Conservation (phyloP, 1,140 invertebrate genomes). For the Marisa cornuarietis region DNA sequence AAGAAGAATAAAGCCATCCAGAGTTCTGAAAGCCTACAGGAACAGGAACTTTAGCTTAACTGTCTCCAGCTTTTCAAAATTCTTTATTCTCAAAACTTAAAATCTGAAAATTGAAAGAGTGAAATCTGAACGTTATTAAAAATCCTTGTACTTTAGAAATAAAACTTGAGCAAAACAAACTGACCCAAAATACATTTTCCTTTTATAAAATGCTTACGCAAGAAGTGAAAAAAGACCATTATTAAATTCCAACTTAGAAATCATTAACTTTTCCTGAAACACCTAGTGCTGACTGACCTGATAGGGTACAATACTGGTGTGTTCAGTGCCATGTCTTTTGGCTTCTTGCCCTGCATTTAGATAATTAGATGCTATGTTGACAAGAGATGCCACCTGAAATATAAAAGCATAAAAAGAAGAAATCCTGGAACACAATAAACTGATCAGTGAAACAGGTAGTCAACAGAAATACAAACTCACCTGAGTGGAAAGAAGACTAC, state of each 20-base stretch:
- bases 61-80: too few relatives aligned
- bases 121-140: too few relatives aligned
- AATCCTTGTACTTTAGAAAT: too few relatives aligned
- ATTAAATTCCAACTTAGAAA: slow-evolving; percentile 31
- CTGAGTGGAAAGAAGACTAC: slow-evolving; percentile 92
- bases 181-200: not conserved
- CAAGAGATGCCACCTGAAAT: slow-evolving; percentile 78
- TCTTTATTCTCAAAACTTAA: too few relatives aligned
- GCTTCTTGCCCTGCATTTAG: slow-evolving; percentile 84
- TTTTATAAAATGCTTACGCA: not conserved
- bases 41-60: not conserved
- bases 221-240: slow-evolving; percentile 26
- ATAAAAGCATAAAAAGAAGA: not conserved
- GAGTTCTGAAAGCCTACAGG: slow-evolving; percentile 55
- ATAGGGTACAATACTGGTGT: slow-evolving; percentile 95
- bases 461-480: slow-evolving; percentile 39
- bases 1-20: slow-evolving; percentile 80
- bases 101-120: too few relatives aligned
- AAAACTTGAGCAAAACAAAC: too few relatives aligned
- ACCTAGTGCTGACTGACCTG: slow-evolving; percentile 68
- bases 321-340: slow-evolving; percentile 85
- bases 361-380: slow-evolving; percentile 91
- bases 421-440: not conserved
- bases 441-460: not conserved
- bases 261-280: slow-evolving; percentile 22